Evolutionary conservation across 2,888 invertebrate species (phyloP), one percentile per base, ranked within the genome.

Genomic region (Altica lythri): DNA sequence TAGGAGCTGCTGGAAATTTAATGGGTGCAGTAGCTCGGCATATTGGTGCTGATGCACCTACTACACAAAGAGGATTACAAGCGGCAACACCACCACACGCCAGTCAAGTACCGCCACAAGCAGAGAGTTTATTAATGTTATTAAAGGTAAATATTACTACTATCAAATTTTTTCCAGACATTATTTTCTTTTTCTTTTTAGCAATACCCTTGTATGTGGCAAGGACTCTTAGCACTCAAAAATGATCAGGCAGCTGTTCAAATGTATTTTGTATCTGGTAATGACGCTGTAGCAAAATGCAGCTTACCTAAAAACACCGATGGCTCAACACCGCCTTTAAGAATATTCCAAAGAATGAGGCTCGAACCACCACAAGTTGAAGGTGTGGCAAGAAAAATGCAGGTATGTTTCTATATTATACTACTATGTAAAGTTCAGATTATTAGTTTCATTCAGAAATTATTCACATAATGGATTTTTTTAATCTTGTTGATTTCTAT

Each of bases 181-280:
- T 6, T 17, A 45, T 29, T 25, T 55, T 25, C 12, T 53, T 47
- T 53, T 48, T 35, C 47, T 25, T 76, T 78, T 10, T 85, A 95
- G 86, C 87, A 92, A 53, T 95, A 95, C 77, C 96, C 96, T 6
- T 90, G 95, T 37, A 92, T 96, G 90, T 98, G 98, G 98, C 95
- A 96, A 79, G 95, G 98, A 1, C 79, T 93, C 56, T 78, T 98
- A 63, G 96, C 94, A 0, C 81, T 98, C 63, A 98, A 98, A 80
- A 97, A 95, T 75, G 97, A 97, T 79, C 91, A 92, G 68, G 95
- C 96, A 4, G 92, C 93, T 18, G 97, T 98, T 37, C 97, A 98
- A 80, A 97, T 98, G 97, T 96, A 97, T 80, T 95, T 94, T 77
- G 94, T 98, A 60, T 92, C 92, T 69, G 98, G 98, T 52, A 95